Conservation (phyloP, 1,140 invertebrate genomes). For the Drosophila takahashii region DNA sequence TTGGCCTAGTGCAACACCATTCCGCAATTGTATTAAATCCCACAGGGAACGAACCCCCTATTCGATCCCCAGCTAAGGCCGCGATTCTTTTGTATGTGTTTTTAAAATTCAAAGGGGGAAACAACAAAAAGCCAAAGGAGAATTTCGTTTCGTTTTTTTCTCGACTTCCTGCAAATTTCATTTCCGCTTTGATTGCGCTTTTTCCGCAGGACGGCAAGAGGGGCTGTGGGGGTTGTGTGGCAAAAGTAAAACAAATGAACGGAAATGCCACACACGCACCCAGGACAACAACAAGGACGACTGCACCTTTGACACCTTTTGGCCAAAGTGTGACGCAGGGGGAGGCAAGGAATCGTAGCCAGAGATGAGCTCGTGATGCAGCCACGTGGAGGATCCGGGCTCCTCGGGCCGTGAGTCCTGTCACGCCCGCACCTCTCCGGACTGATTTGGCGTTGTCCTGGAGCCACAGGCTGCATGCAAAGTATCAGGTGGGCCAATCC, state of each 20-base stretch:
- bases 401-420: conserved; percentile 1
- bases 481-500: conserved; percentile 54
- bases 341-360: conserved; percentile 25
- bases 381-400: neutral
- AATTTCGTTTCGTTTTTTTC: conserved; percentile 25
- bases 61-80: conserved; percentile 3
- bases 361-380: conserved; percentile 43
- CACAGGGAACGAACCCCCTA: conserved; percentile 25
- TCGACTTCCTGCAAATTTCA: conserved; percentile 80
- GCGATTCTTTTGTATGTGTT: conserved; percentile 20
- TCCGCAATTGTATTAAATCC: conserved; percentile 74
- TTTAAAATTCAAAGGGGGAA: conserved; percentile 53
- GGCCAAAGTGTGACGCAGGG: conserved; percentile 76
- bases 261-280: conserved; percentile 80
- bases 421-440: conserved; percentile 28
- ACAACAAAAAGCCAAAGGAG: conserved; percentile 14
- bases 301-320: conserved; percentile 80
- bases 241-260: conserved; percentile 83
- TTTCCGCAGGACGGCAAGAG: conserved; percentile 56
- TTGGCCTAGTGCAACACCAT: conserved; percentile 72
- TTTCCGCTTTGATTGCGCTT: conserved; percentile 83
- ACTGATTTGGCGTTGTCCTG: conserved; percentile 23
- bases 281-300: conserved; percentile 54
- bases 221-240: conserved; percentile 38
- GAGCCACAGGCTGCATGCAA: conserved; percentile 68